phyloP scores from a whole-genome alignment of 2,113 vertebrate genomes.

The Calonectris borealis region DNA sequence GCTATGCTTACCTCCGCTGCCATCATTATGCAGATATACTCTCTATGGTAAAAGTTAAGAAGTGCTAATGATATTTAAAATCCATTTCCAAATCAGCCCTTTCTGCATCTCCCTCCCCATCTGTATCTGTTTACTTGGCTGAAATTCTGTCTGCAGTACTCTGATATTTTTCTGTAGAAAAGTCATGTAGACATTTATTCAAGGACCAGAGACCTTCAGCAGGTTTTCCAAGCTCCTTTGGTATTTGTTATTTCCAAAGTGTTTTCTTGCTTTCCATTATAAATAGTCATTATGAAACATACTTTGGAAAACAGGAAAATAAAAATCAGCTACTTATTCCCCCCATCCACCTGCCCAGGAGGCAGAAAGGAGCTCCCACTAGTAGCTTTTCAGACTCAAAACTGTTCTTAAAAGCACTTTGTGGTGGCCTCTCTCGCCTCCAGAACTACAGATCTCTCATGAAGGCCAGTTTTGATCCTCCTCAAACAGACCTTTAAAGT shows the following conservation, averaged over 20 bases:
- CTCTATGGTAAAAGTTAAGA: not conserved
- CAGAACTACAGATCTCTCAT: not conserved
- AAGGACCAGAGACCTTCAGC: constrained; percentile 13
- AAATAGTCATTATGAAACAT: constrained; percentile 21
- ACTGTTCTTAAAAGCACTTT: not conserved
- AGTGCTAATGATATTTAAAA: constrained; percentile 14
- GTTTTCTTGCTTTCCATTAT: not conserved
- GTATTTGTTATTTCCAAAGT: not conserved
- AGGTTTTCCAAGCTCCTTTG: constrained; percentile 39
- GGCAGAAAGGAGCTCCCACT: not conserved
- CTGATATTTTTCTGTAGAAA: not conserved
- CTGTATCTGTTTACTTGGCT: not conserved
- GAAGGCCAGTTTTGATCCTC: not conserved
- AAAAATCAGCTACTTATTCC: not conserved
- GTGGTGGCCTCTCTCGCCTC: not conserved
- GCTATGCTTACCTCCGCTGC: not conserved
- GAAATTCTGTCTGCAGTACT: not conserved
- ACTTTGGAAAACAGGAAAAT: not conserved
- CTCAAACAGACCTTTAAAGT: not conserved
- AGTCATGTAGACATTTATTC: not conserved
- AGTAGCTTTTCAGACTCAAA: not conserved
- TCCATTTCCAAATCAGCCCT: not conserved
- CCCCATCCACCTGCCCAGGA: not conserved
- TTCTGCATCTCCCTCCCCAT: not conserved
- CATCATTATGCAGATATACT: not conserved